These are phyloP conservation scores for Danaus melanippus DNA, from an alignment of 1,140 invertebrate species.

Conservation along the genomic window DNA sequence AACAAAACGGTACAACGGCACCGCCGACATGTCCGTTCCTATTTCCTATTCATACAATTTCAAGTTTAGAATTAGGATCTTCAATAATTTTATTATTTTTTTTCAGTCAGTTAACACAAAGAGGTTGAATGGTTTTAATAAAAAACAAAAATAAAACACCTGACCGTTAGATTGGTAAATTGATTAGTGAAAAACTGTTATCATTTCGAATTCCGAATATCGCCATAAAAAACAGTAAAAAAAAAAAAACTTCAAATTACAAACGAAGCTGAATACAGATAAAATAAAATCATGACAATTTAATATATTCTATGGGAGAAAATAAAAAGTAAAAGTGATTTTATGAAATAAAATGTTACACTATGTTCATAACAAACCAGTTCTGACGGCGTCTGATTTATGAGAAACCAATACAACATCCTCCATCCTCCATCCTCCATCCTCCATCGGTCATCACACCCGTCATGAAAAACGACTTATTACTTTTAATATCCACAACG, in stretches of 20 bases:
- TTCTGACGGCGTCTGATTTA: constrained; percentile 8
- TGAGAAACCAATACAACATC: constrained; percentile 1
- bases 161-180: constrained; percentile 15
- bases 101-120: too few species aligned
- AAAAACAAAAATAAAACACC: not conserved
- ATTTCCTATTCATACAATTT: too few species aligned
- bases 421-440: constrained; percentile 1
- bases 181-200: constrained; percentile 15
- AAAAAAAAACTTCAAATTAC: constrained; percentile 2
- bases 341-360: constrained; percentile 45
- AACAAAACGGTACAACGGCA: constrained; percentile 38
- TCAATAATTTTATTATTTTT: too few species aligned
- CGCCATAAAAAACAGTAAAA: not conserved
- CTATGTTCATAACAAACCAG: constrained; percentile 8
- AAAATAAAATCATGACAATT: too few species aligned
- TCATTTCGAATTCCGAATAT: constrained; percentile 4
- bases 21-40: not conserved
- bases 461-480: too few species aligned
- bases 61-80: too few species aligned
- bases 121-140: too few species aligned
- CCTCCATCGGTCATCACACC: constrained; percentile 6
- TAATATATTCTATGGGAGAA: constrained; percentile 7
- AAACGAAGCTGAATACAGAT: too few species aligned
- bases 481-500: too few species aligned
- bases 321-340: constrained; percentile 46